Evolutionary conservation across 2,888 invertebrate species (phyloP), one percentile per base, ranked within the genome.

Genomic region (Morpho achilles): DNA sequence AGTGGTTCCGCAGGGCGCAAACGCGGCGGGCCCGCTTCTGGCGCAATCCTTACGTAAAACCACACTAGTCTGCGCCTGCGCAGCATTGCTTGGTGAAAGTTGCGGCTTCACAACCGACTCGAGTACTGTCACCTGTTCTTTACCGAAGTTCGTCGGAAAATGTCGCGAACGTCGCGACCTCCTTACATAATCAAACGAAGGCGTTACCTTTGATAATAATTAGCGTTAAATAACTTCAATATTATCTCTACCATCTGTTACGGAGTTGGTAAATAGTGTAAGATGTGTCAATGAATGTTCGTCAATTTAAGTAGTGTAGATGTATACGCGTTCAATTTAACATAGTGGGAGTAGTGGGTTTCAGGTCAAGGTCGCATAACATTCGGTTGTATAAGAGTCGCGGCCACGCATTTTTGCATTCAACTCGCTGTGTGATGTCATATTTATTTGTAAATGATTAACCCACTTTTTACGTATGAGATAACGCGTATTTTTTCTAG

Each of bases 1-100:
- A 88, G 82, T 84, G 82, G 86, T 84, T 80, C 82, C 83, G 79
- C 83, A 83, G 87, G 87, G 84, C 86, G 82, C 78, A 72, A 76
- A 73, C 77, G 77, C 75, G 68, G 72, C 71, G 72, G 65, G 69
- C 62, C 69, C 67, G 68, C 57, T 70, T 77, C 87, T 89, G 86
- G 84, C 87, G 89, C 87, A 89, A 89, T 83, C 84, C 86, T 89
- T 89, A 85, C 90, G 90, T 88, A 89, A 89, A 79, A 69, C 71
- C 76, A 72, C 74, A 76, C 75, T 69, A 46, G 22, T 61, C 43
- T 73, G 74, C 76, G 72, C 73, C 69, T 70, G 80, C 62, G 62
- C 63, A 61, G 48, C 64, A 57, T 41, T 59, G 62, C 56, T 62
- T 68, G 71, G 79, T 87, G 88, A 88, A 88, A 88, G 88, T 88